Conservation (phyloP, 1,140 invertebrate species). For the Leptinotarsa undecemlineata region DNA sequence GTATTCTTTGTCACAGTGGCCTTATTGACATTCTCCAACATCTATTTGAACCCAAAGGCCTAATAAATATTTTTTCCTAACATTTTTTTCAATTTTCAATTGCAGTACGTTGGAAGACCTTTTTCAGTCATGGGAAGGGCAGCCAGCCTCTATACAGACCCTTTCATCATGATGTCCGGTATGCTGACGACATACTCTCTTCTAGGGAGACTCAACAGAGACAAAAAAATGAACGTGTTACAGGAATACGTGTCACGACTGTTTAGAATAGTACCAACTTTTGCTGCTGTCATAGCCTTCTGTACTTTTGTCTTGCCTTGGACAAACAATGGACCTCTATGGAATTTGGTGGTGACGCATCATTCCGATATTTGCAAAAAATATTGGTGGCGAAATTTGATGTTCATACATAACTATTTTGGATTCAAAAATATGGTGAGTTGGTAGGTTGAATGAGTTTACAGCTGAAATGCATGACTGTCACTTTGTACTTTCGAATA, state of each 20-base stretch:
- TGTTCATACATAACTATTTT: slow-evolving; percentile 67
- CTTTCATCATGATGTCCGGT: slow-evolving; percentile 76
- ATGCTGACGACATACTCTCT: slow-evolving; percentile 70
- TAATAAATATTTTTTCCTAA: too few relatives aligned
- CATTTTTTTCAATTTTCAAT: slow-evolving; percentile 8
- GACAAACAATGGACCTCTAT: slow-evolving; percentile 64
- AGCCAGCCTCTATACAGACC: slow-evolving; percentile 76
- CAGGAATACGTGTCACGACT: slow-evolving; percentile 65
- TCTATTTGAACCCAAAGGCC: too few relatives aligned
- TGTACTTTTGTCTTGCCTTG: slow-evolving; percentile 67
- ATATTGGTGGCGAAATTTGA: slow-evolving; percentile 66
- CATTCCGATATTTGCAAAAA: slow-evolving; percentile 64
- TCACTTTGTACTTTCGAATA: too few relatives aligned
- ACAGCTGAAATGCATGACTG: too few relatives aligned
- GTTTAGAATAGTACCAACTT: slow-evolving; percentile 64
- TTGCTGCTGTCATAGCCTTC: slow-evolving; percentile 65
- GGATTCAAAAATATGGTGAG: slow-evolving; percentile 66
- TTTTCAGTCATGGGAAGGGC: slow-evolving; percentile 74
- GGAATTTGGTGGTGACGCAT: slow-evolving; percentile 65
- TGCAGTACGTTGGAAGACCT: slow-evolving; percentile 66
- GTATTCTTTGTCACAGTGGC: too few relatives aligned
- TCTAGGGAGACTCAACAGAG: slow-evolving; percentile 62
- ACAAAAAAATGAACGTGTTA: slow-evolving; percentile 62
- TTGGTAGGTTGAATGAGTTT: neutral
- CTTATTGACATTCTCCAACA: too few relatives aligned